phyloP scores from a whole-genome alignment of 2,113 vertebrate species.

The Phocoena sinus region DNA sequence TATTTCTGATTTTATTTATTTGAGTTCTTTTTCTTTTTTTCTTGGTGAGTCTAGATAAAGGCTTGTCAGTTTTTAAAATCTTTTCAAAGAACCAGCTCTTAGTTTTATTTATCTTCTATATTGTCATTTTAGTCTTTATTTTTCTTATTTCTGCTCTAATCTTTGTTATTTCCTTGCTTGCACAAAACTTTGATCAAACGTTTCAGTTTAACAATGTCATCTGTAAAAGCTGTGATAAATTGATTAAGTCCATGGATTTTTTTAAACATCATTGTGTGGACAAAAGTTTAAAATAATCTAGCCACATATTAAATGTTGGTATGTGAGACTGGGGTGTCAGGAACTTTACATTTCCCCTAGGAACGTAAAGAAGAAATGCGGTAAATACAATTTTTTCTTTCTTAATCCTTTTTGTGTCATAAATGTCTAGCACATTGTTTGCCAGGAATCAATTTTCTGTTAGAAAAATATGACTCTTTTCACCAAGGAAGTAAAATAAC shows the following conservation, averaged over 20 bases:
- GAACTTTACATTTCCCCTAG: constrained; percentile 18
- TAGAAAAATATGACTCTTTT: constrained; percentile 46
- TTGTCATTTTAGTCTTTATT: background rate
- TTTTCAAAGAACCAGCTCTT: background rate
- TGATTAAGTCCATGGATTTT: background rate
- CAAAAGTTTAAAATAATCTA: background rate
- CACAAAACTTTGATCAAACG: background rate
- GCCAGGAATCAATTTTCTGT: constrained; percentile 39
- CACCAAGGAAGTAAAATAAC: constrained; percentile 39
- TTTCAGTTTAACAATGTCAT: background rate
- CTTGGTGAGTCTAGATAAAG: background rate
- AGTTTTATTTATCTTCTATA: background rate
- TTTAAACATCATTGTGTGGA: background rate
- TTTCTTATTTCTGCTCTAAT: background rate
- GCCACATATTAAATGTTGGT: background rate
- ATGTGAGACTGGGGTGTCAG: background rate
- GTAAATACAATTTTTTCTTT: constrained; percentile 46
- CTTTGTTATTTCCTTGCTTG: background rate
- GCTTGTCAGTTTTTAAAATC: background rate
- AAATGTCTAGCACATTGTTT: constrained; percentile 53
- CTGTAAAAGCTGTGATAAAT: background rate
- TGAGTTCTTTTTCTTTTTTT: background rate
- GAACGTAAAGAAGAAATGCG: constrained; percentile 23
- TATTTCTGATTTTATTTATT: background rate
- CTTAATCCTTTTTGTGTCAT: constrained; percentile 40